Conservation (phyloP, 2,113 vertebrate species). For the Neotoma lepida region DNA sequence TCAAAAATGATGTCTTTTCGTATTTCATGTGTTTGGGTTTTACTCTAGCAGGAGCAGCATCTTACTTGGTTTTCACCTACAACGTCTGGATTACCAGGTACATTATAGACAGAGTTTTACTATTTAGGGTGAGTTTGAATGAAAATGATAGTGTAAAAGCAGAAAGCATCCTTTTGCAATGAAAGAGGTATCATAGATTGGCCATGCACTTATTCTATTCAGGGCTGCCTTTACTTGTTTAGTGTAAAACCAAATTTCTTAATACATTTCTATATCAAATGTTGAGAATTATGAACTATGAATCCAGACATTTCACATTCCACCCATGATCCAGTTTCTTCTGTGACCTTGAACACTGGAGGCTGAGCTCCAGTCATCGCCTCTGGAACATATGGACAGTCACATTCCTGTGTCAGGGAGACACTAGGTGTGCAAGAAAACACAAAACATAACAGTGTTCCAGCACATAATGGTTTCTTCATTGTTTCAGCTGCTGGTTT, state of each 20-base stretch:
- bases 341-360: neutral
- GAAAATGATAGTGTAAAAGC: neutral
- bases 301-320: neutral
- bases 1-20: neutral
- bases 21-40: neutral
- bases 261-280: too few relatives aligned
- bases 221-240: neutral
- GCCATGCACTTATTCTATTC: neutral
- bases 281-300: neutral
- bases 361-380: too few relatives aligned
- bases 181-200: rapidly evolving
- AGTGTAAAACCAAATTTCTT: neutral
- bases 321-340: neutral
- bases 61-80: neutral
- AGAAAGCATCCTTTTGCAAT: neutral
- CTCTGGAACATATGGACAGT: neutral
- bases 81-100: neutral
- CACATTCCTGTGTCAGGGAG: neutral
- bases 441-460: neutral
- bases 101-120: neutral
- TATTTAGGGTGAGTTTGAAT: neutral
- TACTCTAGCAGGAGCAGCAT: neutral
- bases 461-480: too few relatives aligned
- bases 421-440: neutral
- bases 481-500: too few relatives aligned